Base-by-base conservation (phyloP, 2,113 vertebrate genomes). In the Cacatua alba region DNA sequence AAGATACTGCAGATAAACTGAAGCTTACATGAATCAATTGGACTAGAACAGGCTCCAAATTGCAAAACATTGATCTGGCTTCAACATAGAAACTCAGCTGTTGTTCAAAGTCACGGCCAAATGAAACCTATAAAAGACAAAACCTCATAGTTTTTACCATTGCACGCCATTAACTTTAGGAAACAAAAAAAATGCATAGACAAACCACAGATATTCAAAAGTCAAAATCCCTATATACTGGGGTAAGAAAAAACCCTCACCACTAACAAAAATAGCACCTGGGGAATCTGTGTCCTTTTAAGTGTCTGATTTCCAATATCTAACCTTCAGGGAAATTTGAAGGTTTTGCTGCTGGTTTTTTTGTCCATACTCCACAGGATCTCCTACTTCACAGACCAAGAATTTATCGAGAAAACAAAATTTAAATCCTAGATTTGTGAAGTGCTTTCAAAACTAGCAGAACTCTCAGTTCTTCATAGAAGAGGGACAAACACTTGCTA, bases 61-160 rank as follows among this genome's bases (percentile, higher is more conserved):
- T 99, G 92, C 99, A 99, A 96, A 99, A 99, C 77, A 99, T 99
- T 10, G 99, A 99, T 92, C 99, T 96, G 70, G 99, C 98, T 96
- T 99, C 99, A 11, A 99, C 99, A 18, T 99, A 99, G 96, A 99
- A 99, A 94, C 99, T 99, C 94, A 99, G 94, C 97, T 99, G 99
- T 16, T 99, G 99, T 90, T 99, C 99, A 83, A 99, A 99, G 97
- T 99, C 99, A 39, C 99, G 99, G 35, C 99, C 99, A 92, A 99
- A 99, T 7, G 99, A 99, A 69, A 99, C 99, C 99, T 99, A 41
- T 2, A 55, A 37, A 62, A 94, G 55, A 95, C 13, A 92, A 48
- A 49, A 63, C 7, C 1, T 7, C 28, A 33, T 5, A 25, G 14
- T 64, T 43, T 81, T 80, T 39, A 82, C 13, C 29, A 41, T 5